Conservation (phyloP, 2,888 invertebrate species). For the Anagyrus pseudococci region DNA sequence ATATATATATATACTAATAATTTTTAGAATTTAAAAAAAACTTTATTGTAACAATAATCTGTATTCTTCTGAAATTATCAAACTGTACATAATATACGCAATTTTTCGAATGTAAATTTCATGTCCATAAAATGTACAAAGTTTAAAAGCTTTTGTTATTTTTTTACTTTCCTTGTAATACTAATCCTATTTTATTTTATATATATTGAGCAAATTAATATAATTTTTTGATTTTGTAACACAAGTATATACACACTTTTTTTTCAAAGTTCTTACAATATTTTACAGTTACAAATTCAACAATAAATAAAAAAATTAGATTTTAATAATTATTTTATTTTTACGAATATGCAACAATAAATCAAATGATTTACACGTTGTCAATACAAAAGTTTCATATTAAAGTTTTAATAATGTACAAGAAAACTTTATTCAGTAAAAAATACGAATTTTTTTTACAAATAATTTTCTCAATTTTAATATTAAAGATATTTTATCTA, state of each 20-base stretch:
- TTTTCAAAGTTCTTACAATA: no score
- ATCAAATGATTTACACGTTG: no score
- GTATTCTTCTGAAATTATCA: conserved; percentile 28
- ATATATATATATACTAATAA: conserved; percentile 27
- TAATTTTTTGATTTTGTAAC: neutral
- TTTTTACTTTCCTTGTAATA: neutral
- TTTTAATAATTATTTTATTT: neutral
- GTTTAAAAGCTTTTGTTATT: conserved; percentile 2
- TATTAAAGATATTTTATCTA: no score
- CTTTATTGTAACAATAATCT: conserved; percentile 43
- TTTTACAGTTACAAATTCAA: neutral
- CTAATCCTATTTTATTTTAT: no score
- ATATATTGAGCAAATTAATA: no score
- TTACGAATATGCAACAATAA: no score
- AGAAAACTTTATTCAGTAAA: conserved; percentile 28
- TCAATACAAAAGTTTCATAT: neutral
- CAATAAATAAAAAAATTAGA: conserved; percentile 1
- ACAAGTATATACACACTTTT: no score
- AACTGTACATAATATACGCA: conserved; percentile 33
- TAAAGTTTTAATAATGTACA: neutral
- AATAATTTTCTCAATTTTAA: neutral
- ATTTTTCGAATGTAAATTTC: conserved; percentile 32
- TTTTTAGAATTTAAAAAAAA: conserved; percentile 42
- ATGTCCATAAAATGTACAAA: conserved; percentile 40
- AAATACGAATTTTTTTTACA: conserved; percentile 24